Evolutionary conservation across 2,113 vertebrate species (phyloP), one percentile per base, ranked within the genome.

Genomic region (Camelus bactrianus): DNA sequence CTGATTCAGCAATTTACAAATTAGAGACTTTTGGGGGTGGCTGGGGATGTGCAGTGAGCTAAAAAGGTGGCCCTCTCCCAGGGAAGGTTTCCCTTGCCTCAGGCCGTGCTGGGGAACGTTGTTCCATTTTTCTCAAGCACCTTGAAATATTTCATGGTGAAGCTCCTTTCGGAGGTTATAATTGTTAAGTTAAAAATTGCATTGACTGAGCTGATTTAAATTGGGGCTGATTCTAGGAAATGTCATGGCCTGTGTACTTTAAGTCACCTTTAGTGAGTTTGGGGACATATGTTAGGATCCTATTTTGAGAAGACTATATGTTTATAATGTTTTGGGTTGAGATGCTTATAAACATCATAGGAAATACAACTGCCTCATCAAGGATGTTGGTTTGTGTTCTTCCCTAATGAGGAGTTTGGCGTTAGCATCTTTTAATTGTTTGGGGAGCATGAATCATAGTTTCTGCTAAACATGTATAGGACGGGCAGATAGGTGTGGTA

Each of bases 381-480:
- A 93, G 79, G 3, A 54, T 98, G 96, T 98, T 96, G 95, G 97
- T 98, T 97, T 98, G 95, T 96, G 30, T 92, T 97, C 94, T 95
- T 84, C 69, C 13, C 93, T 62, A 97, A 89, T 98, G 97, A 96
- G 79, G 91, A 93, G 94, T 98, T 96, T 95, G 91, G 93, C 95
- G 20, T 58, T 82, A 72, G 65, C 77, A 96, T 84, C 85, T 89
- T 95, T 91, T 94, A 95, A 94, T 84, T 97, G 88, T 97, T 97
- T 80, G 81, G 81, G 70, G 72, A 95, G 42, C 91, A 38, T 92
- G 79, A 93, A 88, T 88, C 94, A 87, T 96, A 94, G n/a, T 52
- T 85, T 94, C 88, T 95, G 94, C 76, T 97, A 80, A 95, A 97
- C 96, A 86, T 97, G 85, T 97, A 92, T 86, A 93, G 56, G 92